phyloP scores from a whole-genome alignment of 1,140 invertebrate species.

The Probaryconus sp. region DNA sequence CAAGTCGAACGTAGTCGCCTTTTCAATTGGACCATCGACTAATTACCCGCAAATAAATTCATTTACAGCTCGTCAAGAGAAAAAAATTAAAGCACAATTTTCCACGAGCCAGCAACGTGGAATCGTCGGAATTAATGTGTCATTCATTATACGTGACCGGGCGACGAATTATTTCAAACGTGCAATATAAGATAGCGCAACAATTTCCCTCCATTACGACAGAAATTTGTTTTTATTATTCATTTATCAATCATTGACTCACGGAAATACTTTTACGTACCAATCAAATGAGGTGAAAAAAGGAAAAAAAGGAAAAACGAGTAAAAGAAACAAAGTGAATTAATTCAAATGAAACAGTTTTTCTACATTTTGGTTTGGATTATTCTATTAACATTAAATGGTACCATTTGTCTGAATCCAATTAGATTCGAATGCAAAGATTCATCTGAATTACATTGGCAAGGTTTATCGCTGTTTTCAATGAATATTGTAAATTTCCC shows the following conservation, averaged over 20 bases:
- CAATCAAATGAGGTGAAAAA: too few relatives aligned
- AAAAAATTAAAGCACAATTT: slow-evolving; percentile 23
- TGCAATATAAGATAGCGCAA: neutral
- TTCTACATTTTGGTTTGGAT: too few relatives aligned
- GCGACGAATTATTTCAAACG: slow-evolving; percentile 12
- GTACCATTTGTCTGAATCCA: neutral
- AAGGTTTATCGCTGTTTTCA: too few relatives aligned
- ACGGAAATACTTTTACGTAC: too few relatives aligned
- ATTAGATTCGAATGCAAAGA: neutral
- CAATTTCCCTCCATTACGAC: neutral
- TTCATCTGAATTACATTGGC: too few relatives aligned
- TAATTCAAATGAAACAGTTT: neutral
- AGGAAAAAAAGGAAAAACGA: too few relatives aligned
- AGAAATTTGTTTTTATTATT: neutral
- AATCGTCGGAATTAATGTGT: slow-evolving; percentile 23
- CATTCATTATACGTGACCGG: slow-evolving; percentile 27
- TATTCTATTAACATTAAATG: too few relatives aligned
- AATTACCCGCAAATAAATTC: slow-evolving; percentile 26
- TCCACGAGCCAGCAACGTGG: slow-evolving; percentile 16
- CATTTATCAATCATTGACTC: neutral
- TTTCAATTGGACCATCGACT: neutral
- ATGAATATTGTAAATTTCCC: too few relatives aligned
- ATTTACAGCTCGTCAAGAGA: slow-evolving; percentile 23
- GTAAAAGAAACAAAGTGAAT: too few relatives aligned
- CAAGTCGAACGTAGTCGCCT: neutral